Evolutionary conservation across 2,888 invertebrate genomes (phyloP).

Genomic region (Latrodectus elegans): DNA sequence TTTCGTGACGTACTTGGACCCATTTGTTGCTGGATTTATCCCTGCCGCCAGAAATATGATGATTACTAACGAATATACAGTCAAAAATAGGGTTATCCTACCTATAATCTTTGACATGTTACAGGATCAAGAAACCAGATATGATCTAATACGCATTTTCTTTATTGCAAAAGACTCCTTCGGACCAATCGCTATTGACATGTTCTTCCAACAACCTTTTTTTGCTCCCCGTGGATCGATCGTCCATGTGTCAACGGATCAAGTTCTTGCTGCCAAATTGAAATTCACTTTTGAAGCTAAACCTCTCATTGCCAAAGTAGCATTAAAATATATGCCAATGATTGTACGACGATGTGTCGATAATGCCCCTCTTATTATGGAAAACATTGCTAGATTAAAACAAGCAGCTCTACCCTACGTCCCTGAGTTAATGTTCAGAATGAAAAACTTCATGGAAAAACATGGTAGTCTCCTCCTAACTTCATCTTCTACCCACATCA

Average conservation of each 20-base stretch:
- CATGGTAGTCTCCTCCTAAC: slow-evolving; percentile 1
- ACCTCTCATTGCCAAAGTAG: slow-evolving; percentile 22
- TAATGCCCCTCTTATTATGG: slow-evolving; percentile 8
- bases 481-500: not conserved
- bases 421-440: not conserved
- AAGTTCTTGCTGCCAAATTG: not conserved
- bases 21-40: not conserved
- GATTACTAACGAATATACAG: not conserved
- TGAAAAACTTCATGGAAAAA: slow-evolving; percentile 1
- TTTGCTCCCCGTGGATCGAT: not conserved
- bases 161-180: slow-evolving; percentile 9
- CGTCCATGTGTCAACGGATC: slow-evolving; percentile 9
- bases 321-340: not conserved
- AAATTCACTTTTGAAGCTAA: slow-evolving; percentile 7
- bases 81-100: slow-evolving; percentile 4
- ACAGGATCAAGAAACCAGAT: slow-evolving; percentile 12
- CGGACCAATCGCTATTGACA: slow-evolving; percentile 9
- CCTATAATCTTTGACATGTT: slow-evolving; percentile 34
- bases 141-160: slow-evolving; percentile 10
- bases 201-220: slow-evolving; percentile 1
- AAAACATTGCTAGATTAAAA: not conserved
- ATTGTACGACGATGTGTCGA: slow-evolving; percentile 10
- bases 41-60: not conserved
- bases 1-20: not conserved
- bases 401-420: not conserved